Conservation (phyloP, 2,888 invertebrate genomes). For the Polyommatus icarus region DNA sequence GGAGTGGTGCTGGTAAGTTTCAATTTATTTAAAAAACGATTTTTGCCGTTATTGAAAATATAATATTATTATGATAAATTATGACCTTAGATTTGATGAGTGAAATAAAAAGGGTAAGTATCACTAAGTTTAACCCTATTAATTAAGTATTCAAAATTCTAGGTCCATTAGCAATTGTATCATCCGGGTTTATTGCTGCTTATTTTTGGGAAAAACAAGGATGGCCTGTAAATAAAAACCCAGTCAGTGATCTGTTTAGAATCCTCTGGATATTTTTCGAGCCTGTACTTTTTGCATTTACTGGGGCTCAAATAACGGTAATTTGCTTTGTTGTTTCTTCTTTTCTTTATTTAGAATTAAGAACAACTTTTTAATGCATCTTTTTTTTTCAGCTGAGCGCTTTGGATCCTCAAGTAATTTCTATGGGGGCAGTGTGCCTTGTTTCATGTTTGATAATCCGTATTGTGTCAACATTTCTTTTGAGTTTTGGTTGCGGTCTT, state of each 20-base stretch:
- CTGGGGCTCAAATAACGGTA: constrained; percentile 89
- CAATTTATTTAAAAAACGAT: background rate
- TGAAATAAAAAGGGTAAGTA: no score
- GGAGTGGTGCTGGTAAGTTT: constrained; percentile 78
- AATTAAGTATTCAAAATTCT: constrained; percentile 27
- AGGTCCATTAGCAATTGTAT: constrained; percentile 86
- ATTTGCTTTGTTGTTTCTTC: background rate
- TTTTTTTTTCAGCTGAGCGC: constrained; percentile 67
- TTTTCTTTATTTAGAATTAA: background rate
- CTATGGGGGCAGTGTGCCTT: constrained; percentile 83
- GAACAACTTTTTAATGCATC: background rate
- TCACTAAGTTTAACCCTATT: no score
- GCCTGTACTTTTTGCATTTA: constrained; percentile 92
- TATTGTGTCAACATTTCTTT: constrained; percentile 80
- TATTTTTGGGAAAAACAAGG: constrained; percentile 86
- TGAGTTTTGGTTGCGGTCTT: constrained; percentile 85
- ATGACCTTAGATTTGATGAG: no score
- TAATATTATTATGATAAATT: no score
- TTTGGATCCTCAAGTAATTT: constrained; percentile 82
- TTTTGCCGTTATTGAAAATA: background rate
- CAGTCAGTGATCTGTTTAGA: constrained; percentile 87
- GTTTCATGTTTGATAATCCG: constrained; percentile 81
- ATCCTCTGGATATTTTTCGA: constrained; percentile 94
- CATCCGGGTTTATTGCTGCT: constrained; percentile 86
- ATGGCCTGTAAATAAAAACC: constrained; percentile 87